Percentiles rank a stretch among this genome's conserved stretches.
Evolutionary conservation across 2,113 vertebrate genomes (phyloP).

Genomic region (Lepisosteus oculatus): DNA sequence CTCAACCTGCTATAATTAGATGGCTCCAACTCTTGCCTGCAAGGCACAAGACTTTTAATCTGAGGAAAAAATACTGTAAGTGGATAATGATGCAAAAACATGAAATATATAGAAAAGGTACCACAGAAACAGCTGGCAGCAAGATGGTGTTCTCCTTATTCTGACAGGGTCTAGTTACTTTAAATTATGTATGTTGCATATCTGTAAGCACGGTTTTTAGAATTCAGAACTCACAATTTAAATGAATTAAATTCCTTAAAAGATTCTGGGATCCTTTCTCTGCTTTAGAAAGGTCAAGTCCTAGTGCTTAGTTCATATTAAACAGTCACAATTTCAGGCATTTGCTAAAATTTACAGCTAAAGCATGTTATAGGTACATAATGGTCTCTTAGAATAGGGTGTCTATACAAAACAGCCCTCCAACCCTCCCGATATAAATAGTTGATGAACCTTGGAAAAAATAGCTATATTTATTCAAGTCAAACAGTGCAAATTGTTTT

Average conservation of each 20-base stretch:
- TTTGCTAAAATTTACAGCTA: background rate
- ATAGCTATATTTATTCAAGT: conserved; percentile 40
- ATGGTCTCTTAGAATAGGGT: too few species aligned
- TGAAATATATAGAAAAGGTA: background rate
- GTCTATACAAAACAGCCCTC: background rate
- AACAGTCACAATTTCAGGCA: background rate
- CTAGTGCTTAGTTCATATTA: background rate
- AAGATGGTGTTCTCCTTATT: too few species aligned
- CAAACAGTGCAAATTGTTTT: conserved; percentile 58
- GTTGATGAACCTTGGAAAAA: conserved; percentile 29
- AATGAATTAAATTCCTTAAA: too few species aligned
- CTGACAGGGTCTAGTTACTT: too few species aligned
- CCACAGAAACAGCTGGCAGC: background rate
- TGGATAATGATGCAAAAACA: background rate
- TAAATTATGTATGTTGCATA: too few species aligned
- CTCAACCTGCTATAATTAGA: conserved; percentile 62
- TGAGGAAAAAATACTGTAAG: background rate
- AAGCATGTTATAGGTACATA: background rate
- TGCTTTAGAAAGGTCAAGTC: background rate
- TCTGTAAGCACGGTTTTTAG: too few species aligned
- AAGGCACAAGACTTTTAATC: conserved; percentile 17
- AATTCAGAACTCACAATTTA: too few species aligned
- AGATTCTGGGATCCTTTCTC: background rate
- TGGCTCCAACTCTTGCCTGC: conserved; percentile 50
- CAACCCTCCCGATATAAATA: conserved; percentile 19